Percentiles rank a stretch among this genome's conserved stretches.
Conservation (phyloP, 2,888 invertebrate species). For the Cremastobaeus sp. region DNA sequence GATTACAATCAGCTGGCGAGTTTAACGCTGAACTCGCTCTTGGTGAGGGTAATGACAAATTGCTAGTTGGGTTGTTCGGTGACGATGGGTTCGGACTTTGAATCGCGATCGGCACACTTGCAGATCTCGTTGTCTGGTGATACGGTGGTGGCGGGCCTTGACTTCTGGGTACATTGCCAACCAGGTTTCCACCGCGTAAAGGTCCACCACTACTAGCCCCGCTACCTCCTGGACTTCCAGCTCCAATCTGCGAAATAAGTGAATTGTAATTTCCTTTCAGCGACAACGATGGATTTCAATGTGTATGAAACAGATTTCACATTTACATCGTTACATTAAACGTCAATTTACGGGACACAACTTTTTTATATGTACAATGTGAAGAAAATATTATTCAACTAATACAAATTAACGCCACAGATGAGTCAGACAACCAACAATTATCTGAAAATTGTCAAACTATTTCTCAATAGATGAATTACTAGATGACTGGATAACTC, state of each 20-base stretch:
- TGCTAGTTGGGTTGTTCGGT: constrained; percentile 85
- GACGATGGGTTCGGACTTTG: constrained; percentile 87
- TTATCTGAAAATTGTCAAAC: too few species aligned
- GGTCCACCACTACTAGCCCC: constrained; percentile 72
- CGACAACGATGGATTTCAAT: too few species aligned
- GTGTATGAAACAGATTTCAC: background rate
- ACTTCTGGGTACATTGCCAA: constrained; percentile 79
- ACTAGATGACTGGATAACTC: too few species aligned
- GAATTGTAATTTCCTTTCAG: too few species aligned
- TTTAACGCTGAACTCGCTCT: constrained; percentile 84
- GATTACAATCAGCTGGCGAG: constrained; percentile 83
- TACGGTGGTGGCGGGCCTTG: constrained; percentile 90
- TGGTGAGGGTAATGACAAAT: constrained; percentile 86
- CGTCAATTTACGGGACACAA: too few species aligned
- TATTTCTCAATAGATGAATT: too few species aligned
- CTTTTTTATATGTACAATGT: too few species aligned
- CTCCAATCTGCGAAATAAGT: constrained; percentile 32
- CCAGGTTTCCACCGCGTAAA: constrained; percentile 73
- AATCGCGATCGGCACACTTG: constrained; percentile 86
- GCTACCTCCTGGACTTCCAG: constrained; percentile 54
- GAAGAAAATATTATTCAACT: too few species aligned
- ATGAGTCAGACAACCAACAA: too few species aligned
- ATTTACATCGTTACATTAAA: too few species aligned
- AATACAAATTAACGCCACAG: too few species aligned
- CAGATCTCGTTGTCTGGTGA: constrained; percentile 86